These are phyloP conservation scores for Melanogrammus aeglefinus DNA, from an alignment of 2,797 vertebrate species.

Conservation along the genomic window DNA sequence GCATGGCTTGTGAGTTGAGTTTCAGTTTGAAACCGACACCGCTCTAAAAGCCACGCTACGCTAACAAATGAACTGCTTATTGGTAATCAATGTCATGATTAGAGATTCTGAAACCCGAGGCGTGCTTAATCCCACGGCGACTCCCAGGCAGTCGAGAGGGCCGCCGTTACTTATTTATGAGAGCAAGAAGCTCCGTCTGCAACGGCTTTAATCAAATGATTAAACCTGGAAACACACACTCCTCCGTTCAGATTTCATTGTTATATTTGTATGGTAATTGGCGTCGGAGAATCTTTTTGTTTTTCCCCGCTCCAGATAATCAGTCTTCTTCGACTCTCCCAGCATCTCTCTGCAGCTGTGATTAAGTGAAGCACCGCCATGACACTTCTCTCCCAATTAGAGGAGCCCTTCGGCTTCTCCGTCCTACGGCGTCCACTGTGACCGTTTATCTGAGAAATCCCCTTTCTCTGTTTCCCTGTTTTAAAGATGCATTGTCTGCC, in stretches of 20 bases:
- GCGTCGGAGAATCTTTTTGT: background rate
- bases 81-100: constrained; percentile 38
- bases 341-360: constrained; percentile 27
- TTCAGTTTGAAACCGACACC: background rate
- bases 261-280: background rate
- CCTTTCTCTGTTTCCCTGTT: constrained; percentile 28
- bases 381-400: constrained; percentile 63
- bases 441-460: constrained; percentile 41
- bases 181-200: constrained; percentile 25
- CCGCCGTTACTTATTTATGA: constrained; percentile 41
- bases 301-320: background rate
- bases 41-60: background rate
- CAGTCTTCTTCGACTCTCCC: constrained; percentile 23
- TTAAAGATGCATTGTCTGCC: background rate
- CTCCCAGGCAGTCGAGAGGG: constrained; percentile 10
- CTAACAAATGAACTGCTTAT: constrained; percentile 31
- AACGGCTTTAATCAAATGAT: constrained; percentile 13
- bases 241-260: background rate
- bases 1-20: background rate
- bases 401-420: constrained; percentile 31
- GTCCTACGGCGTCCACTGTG: background rate
- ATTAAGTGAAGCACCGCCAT: constrained; percentile 46
- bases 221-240: background rate
- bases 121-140: constrained; percentile 21
- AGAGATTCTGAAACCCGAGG: constrained; percentile 37